A percentile compares a stretch with the other conserved stretches of the same genome.
Conservation (phyloP, 2,888 invertebrate species). For the Flexamia atlantica region DNA sequence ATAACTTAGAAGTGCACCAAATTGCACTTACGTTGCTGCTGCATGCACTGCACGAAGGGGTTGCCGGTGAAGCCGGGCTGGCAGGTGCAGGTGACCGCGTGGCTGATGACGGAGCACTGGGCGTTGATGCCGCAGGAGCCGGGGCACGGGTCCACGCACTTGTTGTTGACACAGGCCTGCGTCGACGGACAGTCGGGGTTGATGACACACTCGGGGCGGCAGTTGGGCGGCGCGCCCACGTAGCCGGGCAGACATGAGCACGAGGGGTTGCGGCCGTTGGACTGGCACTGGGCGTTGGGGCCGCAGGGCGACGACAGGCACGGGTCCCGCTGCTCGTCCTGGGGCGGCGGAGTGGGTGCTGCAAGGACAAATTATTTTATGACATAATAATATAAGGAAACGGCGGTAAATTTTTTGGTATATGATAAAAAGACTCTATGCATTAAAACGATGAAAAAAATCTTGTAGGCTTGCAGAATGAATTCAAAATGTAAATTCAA, state of each 20-base stretch:
- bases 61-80: conserved; percentile 87
- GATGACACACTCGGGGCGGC: conserved; percentile 89
- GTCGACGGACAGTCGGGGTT: conserved; percentile 89
- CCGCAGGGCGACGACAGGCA: conserved; percentile 91
- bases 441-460: too few species aligned
- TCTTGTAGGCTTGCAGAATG: too few species aligned
- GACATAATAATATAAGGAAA: too few species aligned
- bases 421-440: too few species aligned
- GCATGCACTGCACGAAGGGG: conserved; percentile 88
- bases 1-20: too few species aligned
- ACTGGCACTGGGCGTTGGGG: conserved; percentile 85
- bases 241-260: conserved; percentile 89
- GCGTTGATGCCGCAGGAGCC: conserved; percentile 89
- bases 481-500: too few species aligned
- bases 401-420: too few species aligned
- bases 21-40: conserved; percentile 76
- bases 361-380: background rate
- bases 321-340: conserved; percentile 74
- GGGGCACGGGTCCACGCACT: conserved; percentile 89
- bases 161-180: conserved; percentile 88
- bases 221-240: conserved; percentile 88
- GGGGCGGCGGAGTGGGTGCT: conserved; percentile 62
- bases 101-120: conserved; percentile 87
- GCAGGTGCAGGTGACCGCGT: conserved; percentile 90
- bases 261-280: conserved; percentile 80